Conservation (phyloP, 2,797 vertebrate species). For the Pantherophis vulpinus region DNA sequence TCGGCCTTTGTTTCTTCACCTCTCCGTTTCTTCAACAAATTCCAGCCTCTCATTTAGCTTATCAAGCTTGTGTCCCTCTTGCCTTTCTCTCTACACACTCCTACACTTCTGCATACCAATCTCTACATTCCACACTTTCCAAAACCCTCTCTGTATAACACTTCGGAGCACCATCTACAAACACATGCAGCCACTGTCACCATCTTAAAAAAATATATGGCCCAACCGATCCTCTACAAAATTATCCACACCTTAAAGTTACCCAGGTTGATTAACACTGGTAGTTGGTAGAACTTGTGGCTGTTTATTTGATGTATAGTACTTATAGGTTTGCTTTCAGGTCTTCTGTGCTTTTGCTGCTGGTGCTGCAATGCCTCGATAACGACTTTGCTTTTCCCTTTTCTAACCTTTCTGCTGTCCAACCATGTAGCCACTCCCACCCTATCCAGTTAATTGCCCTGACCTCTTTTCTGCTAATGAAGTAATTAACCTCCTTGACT, state of each 20-base stretch:
- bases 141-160: no score
- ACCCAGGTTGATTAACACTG: neutral
- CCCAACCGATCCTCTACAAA: neutral
- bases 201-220: neutral
- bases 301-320: neutral
- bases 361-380: neutral
- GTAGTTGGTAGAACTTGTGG: neutral
- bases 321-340: neutral
- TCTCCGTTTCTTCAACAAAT: no score
- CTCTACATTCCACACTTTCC: no score
- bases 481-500: neutral
- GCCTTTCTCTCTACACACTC: no score
- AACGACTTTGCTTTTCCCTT: neutral
- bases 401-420: neutral
- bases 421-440: neutral
- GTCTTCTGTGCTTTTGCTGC: neutral
- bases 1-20: no score
- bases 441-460: neutral
- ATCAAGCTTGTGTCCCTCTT: no score
- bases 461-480: neutral
- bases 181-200: no score
- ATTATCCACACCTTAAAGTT: neutral
- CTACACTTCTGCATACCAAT: no score
- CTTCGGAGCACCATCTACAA: no score
- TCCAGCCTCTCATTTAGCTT: no score